phyloP scores from a whole-genome alignment of 2,888 invertebrate genomes.

The Endomychus coccineus region DNA sequence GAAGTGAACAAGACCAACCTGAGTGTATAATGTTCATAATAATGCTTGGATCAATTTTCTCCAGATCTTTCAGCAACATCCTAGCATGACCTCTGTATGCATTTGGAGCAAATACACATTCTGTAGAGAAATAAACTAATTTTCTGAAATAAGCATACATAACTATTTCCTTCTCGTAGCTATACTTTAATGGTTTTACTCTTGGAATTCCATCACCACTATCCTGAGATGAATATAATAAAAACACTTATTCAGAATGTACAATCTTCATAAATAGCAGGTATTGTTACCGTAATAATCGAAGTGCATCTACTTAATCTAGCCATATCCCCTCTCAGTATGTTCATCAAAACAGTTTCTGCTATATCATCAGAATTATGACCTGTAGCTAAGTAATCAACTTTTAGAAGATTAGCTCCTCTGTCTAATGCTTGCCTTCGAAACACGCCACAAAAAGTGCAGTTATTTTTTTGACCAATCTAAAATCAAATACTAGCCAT shows the following conservation, averaged over 20 bases:
- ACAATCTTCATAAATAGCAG: background rate
- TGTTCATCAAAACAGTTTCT: conserved; percentile 97
- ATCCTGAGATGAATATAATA: conserved; percentile 46
- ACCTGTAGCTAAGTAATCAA: conserved; percentile 92
- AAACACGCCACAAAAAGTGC: conserved; percentile 94
- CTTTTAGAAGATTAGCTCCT: conserved; percentile 81
- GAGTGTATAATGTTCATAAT: conserved; percentile 93
- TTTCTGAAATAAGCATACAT: conserved; percentile 98
- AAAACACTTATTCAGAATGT: background rate
- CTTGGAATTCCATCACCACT: conserved; percentile 78
- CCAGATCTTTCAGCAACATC: conserved; percentile 87
- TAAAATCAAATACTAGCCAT: conserved; percentile 31
- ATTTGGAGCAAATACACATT: conserved; percentile 97
- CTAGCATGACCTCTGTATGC: conserved; percentile 92
- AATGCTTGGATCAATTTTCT: conserved; percentile 82
- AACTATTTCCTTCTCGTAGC: conserved; percentile 98
- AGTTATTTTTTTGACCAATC: conserved; percentile 87
- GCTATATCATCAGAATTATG: conserved; percentile 98
- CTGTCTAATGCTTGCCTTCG: conserved; percentile 92
- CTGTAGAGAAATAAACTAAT: conserved; percentile 95
- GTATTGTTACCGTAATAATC: conserved; percentile 67
- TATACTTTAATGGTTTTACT: conserved; percentile 93
- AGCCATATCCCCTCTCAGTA: conserved; percentile 93
- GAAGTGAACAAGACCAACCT: conserved; percentile 45
- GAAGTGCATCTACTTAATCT: conserved; percentile 86